Percentiles rank a stretch among this genome's conserved stretches.
phyloP scores from a whole-genome alignment of 2,113 vertebrate genomes.

The Silurus asotus region DNA sequence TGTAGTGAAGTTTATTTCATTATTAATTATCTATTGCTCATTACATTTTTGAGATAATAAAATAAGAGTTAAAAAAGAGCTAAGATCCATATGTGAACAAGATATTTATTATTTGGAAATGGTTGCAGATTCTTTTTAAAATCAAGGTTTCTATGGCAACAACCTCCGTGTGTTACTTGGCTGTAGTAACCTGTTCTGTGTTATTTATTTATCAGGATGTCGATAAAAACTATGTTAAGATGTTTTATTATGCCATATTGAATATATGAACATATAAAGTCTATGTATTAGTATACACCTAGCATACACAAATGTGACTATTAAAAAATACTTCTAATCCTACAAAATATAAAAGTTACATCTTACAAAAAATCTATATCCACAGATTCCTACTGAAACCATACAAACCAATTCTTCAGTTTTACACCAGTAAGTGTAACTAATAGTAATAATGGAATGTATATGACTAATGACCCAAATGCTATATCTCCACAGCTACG shows the following conservation, averaged over 20 bases:
- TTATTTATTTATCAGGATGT: not conserved
- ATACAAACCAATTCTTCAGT: not conserved
- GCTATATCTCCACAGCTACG: not conserved
- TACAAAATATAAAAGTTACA: no score
- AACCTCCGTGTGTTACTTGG: not conserved
- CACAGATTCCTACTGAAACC: no score
- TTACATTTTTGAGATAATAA: no score
- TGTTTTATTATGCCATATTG: not conserved
- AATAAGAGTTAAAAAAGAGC: not conserved
- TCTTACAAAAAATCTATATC: no score
- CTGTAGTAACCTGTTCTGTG: not conserved
- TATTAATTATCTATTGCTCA: not conserved
- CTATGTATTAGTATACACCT: not conserved
- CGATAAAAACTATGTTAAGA: not conserved
- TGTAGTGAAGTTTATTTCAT: not conserved
- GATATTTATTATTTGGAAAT: not conserved
- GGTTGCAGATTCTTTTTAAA: not conserved
- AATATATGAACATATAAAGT: not conserved
- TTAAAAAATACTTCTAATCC: not conserved
- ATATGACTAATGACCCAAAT: not conserved
- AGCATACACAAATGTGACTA: not conserved
- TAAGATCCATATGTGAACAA: not conserved
- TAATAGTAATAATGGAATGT: not conserved
- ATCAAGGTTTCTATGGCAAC: not conserved
- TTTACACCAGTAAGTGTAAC: not conserved